A percentile compares a stretch with the other conserved stretches of the same genome.
Conservation (phyloP, 2,888 invertebrate genomes). For the Drosophila quinaria region DNA sequence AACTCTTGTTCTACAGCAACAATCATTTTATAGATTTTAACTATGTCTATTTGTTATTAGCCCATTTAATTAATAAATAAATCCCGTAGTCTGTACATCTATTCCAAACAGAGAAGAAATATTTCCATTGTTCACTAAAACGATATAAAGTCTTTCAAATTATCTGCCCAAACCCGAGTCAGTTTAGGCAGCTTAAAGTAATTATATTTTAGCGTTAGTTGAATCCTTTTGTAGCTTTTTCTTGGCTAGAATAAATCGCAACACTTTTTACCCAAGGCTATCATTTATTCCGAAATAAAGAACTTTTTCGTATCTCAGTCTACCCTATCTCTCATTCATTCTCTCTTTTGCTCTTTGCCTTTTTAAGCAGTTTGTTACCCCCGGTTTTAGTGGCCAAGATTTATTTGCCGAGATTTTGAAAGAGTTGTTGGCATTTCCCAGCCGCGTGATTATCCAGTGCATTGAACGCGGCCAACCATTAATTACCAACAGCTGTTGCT, state of each 20-base stretch:
- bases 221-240: conserved; percentile 23
- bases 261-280: conserved; percentile 58
- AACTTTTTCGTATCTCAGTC: conserved; percentile 40
- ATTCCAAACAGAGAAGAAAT: neutral
- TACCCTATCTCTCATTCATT: neutral
- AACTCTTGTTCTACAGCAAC: too few relatives aligned
- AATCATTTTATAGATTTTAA: too few relatives aligned
- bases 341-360: conserved; percentile 7
- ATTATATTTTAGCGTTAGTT: conserved; percentile 25
- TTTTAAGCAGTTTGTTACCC: conserved; percentile 54
- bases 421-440: conserved; percentile 66
- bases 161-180: neutral
- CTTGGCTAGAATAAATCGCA: conserved; percentile 53
- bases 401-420: conserved; percentile 77
- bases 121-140: neutral
- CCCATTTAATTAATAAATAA: too few relatives aligned
- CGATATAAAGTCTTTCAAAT: neutral
- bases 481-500: conserved; percentile 79
- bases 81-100: too few relatives aligned
- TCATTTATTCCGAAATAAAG: conserved; percentile 64
- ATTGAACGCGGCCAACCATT: conserved; percentile 79
- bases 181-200: conserved; percentile 18
- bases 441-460: conserved; percentile 79
- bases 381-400: conserved; percentile 58
- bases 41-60: too few relatives aligned